A percentile compares a stretch with the other conserved stretches of the same genome.
phyloP scores from a whole-genome alignment of 2,113 vertebrate species.

The Phylloscopus whistleri region DNA sequence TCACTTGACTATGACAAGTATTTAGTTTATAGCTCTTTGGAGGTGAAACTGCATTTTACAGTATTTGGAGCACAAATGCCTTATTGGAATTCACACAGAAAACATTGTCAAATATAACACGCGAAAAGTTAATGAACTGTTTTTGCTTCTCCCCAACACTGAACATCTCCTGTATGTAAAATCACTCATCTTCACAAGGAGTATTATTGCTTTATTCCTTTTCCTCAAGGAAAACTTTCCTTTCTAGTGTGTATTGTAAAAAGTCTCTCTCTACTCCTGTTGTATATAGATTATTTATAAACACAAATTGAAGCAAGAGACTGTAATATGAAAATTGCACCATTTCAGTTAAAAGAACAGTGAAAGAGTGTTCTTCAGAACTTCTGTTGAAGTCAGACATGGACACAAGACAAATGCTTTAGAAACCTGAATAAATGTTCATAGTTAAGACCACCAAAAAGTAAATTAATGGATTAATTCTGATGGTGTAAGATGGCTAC shows the following conservation, averaged over 20 bases:
- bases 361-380: neutral
- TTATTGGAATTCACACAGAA: neutral
- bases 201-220: neutral
- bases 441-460: neutral
- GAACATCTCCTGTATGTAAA: neutral
- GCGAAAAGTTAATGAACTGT: neutral
- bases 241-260: neutral
- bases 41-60: neutral
- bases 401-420: neutral
- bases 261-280: neutral
- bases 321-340: neutral
- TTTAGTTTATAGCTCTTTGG: neutral
- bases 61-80: neutral
- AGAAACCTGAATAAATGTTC: neutral
- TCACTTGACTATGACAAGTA: neutral
- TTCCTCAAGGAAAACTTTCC: neutral
- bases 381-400: neutral
- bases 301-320: neutral
- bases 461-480: neutral
- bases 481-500: neutral
- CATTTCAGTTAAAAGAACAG: neutral
- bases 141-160: neutral
- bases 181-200: neutral
- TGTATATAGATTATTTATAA: constrained; percentile 63
- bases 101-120: neutral